Evolutionary conservation across 2,113 vertebrate species (phyloP).

Genomic region (Ceyx melanurus): DNA sequence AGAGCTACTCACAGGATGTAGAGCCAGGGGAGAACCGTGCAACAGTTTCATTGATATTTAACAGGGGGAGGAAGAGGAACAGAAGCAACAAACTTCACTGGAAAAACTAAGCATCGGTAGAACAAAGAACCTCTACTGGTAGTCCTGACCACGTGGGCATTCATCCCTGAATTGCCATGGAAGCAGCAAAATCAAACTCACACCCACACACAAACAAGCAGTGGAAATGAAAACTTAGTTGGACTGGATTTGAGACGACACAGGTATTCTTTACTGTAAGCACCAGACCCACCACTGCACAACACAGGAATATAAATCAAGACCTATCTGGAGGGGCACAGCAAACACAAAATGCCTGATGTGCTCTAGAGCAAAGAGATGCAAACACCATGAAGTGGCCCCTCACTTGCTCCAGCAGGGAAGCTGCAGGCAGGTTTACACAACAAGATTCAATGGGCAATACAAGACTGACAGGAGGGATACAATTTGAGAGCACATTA

Average conservation of each 20-base stretch:
- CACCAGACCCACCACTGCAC: neutral
- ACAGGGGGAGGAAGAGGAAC: neutral
- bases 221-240: neutral
- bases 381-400: rapidly evolving
- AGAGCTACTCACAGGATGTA: neutral
- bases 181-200: neutral
- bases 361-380: neutral
- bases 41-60: neutral
- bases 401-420: rapidly evolving
- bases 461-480: neutral
- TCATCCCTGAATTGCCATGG: neutral
- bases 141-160: neutral
- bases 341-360: neutral
- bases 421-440: neutral
- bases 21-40: neutral
- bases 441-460: neutral
- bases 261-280: neutral
- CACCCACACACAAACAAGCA: rapidly evolving
- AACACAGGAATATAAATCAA: neutral
- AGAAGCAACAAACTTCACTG: neutral
- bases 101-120: neutral
- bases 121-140: neutral
- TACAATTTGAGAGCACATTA: neutral
- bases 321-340: neutral
- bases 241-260: neutral